phyloP scores from a whole-genome alignment of 2,113 vertebrate species.

The Petromus typicus region DNA sequence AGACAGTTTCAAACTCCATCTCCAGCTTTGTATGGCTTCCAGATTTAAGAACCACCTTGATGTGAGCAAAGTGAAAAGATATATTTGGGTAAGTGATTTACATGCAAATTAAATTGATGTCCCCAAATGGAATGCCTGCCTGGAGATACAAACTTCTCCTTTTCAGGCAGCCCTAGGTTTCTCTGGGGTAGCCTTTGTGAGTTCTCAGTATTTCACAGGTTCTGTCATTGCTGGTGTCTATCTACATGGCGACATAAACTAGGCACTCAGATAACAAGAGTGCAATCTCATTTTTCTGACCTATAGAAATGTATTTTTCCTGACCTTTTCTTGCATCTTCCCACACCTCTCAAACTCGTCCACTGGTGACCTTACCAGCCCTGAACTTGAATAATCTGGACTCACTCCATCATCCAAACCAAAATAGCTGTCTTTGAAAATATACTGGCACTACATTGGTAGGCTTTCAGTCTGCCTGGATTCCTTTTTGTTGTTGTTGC shows the following conservation, averaged over 20 bases:
- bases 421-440: slow-evolving; percentile 17
- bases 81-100: not conserved
- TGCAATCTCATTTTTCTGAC: not conserved
- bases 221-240: not conserved
- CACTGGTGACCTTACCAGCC: not conserved
- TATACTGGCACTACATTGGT: not conserved
- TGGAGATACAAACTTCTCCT: not conserved
- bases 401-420: not conserved
- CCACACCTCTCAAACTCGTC: not conserved
- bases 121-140: not conserved
- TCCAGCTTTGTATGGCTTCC: not conserved
- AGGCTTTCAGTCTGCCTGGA: not conserved
- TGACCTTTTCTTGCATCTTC: not conserved
- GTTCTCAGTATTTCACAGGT: not conserved
- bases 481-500: no score
- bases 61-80: not conserved
- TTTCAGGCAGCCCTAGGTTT: not conserved
- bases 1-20: not conserved
- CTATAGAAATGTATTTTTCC: not conserved
- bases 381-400: not conserved
- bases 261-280: not conserved
- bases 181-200: not conserved
- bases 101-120: not conserved
- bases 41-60: not conserved
- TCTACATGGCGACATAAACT: not conserved